These are phyloP conservation scores for Chaetodon auriga DNA, from an alignment of 2,113 vertebrate genomes.

Conservation along the genomic window DNA sequence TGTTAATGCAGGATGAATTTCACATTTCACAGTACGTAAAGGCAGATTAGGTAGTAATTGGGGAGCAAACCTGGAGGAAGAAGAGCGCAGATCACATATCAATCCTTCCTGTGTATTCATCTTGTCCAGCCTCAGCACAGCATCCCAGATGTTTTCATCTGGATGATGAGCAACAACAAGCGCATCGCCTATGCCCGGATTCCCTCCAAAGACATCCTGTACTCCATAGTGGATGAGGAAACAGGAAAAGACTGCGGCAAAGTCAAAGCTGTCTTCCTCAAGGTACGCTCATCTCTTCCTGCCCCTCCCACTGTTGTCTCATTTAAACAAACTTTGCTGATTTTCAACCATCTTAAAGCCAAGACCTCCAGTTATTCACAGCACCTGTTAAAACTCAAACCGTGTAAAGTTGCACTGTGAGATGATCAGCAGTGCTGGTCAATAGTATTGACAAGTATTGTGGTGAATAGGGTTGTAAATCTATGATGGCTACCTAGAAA, in stretches of 20 bases:
- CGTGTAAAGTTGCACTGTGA: not conserved
- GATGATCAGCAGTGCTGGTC: not conserved
- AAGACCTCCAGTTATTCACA: not conserved
- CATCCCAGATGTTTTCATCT: constrained; percentile 95
- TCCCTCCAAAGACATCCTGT: constrained; percentile 95
- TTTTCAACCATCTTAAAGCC: not conserved
- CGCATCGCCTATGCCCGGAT: constrained; percentile 93
- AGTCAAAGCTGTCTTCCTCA: constrained; percentile 96
- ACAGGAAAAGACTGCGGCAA: constrained; percentile 96
- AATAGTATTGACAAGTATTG: not conserved
- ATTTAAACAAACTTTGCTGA: not conserved
- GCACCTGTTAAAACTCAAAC: not conserved
- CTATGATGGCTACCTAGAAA: not conserved
- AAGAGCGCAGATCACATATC: not conserved
- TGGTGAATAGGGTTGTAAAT: constrained; percentile 24
- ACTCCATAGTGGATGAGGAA: constrained; percentile 95
- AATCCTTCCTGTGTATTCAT: not conserved
- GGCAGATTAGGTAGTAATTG: not conserved
- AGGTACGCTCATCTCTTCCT: constrained; percentile 80
- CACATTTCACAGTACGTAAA: not conserved
- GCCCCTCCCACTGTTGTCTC: not conserved
- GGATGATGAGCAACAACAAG: constrained; percentile 98
- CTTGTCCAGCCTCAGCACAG: constrained; percentile 93
- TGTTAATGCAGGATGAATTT: not conserved
- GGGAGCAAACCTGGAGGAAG: not conserved